Evolutionary conservation across 2,113 vertebrate species (phyloP).

Genomic region (Paracanthobrama guichenoti): DNA sequence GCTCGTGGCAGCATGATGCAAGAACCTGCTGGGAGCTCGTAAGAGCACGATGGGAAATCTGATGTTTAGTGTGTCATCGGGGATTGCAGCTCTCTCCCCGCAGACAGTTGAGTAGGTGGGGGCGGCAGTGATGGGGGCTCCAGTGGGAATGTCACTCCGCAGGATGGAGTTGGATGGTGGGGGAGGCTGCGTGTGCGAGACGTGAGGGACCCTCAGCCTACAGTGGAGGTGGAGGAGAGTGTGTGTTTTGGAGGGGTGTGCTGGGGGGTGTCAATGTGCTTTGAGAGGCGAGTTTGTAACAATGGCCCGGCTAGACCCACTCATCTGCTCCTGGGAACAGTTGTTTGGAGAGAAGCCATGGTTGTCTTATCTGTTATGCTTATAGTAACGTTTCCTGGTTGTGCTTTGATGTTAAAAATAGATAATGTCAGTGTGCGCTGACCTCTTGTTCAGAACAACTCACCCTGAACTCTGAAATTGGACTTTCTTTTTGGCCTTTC

Average conservation of each 20-base stretch:
- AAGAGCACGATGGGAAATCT: conserved; percentile 14
- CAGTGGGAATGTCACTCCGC: conserved; percentile 33
- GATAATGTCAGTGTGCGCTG: neutral
- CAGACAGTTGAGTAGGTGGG: conserved; percentile 38
- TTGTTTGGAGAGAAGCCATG: conserved; percentile 51
- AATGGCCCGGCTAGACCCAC: conserved; percentile 52
- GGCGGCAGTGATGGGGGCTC: conserved; percentile 1
- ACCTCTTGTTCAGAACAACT: neutral
- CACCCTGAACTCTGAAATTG: neutral
- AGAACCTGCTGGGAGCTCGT: conserved; percentile 14
- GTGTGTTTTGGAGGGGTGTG: conserved; percentile 32
- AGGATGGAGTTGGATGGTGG: conserved; percentile 44
- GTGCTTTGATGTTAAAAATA: conserved; percentile 10
- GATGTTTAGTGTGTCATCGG: conserved; percentile 23
- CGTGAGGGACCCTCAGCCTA: conserved; percentile 31
- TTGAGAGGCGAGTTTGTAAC: conserved; percentile 54
- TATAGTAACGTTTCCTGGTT: conserved; percentile 18
- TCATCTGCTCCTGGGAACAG: conserved; percentile 52
- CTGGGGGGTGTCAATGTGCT: conserved; percentile 45
- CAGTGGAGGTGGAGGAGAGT: neutral
- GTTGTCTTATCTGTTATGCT: conserved; percentile 25
- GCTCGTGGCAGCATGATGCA: conserved; percentile 32
- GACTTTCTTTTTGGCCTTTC: neutral
- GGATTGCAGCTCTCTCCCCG: conserved; percentile 12
- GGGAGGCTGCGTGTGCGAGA: conserved; percentile 21